A percentile compares a stretch with the other conserved stretches of the same genome.
Conservation (phyloP, 2,113 vertebrate genomes). For the Suricata suricatta region DNA sequence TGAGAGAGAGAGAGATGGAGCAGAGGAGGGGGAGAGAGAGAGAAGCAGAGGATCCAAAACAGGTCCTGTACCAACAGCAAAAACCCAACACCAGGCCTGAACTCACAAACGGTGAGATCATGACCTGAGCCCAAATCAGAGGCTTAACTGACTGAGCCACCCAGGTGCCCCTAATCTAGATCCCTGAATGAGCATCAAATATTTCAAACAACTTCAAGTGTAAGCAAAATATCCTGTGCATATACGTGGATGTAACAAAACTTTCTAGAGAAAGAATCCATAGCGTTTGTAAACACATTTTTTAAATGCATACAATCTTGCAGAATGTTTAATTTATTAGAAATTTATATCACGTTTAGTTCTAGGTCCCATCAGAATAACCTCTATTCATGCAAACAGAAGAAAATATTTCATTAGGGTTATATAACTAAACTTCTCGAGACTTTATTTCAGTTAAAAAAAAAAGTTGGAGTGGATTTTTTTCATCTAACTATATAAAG, state of each 20-base stretch:
- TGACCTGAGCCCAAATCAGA: too few species aligned
- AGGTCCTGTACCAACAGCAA: too few species aligned
- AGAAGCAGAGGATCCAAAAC: too few species aligned
- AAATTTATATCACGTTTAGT: slow-evolving; percentile 50
- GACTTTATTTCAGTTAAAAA: slow-evolving; percentile 58
- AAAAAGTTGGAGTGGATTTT: slow-evolving; percentile 38
- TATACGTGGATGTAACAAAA: background rate
- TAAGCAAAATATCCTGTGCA: background rate
- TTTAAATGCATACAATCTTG: background rate
- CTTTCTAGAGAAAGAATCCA: background rate
- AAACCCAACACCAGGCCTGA: too few species aligned
- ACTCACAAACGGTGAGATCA: too few species aligned
- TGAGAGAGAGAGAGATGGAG: too few species aligned
- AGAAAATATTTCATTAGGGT: slow-evolving; percentile 56
- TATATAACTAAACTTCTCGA: slow-evolving; percentile 62
- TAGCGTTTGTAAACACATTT: background rate
- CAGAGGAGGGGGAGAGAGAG: too few species aligned
- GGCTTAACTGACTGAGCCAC: too few species aligned
- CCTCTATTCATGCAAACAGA: background rate
- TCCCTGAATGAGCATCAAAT: background rate
- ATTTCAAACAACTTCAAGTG: background rate
- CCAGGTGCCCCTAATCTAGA: background rate
- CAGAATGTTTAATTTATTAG: background rate
- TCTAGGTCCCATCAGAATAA: slow-evolving; percentile 64
- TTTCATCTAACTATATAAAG: slow-evolving; percentile 74